Evolutionary conservation across 2,113 vertebrate species (phyloP).

Genomic region (Heloderma charlesbogerti): DNA sequence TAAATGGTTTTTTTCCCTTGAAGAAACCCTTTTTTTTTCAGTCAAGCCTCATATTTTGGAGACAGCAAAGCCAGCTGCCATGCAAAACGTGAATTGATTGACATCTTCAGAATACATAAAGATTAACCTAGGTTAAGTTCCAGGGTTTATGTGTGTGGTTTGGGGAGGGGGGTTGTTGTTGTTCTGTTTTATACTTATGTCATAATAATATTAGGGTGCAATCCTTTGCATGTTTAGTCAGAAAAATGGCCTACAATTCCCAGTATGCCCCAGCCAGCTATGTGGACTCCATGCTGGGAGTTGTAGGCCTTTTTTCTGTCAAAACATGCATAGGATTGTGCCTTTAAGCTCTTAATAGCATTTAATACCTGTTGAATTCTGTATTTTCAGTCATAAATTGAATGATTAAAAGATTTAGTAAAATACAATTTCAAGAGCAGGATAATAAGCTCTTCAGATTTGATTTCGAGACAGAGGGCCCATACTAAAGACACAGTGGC

Average conservation of each 20-base stretch:
- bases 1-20: not conserved
- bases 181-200: not conserved
- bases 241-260: not conserved
- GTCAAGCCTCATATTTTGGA: not conserved
- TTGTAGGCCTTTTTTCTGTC: no score
- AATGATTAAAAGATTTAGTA: not conserved
- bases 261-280: not conserved
- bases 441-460: not conserved
- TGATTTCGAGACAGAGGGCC: not conserved
- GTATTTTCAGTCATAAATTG: not conserved
- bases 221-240: no score
- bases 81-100: not conserved
- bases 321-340: no score
- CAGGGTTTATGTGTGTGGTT: not conserved
- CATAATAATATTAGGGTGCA: not conserved
- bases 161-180: not conserved
- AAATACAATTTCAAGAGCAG: not conserved
- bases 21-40: not conserved
- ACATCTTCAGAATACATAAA: not conserved
- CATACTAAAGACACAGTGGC: not conserved
- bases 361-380: not conserved
- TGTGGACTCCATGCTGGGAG: not conserved
- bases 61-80: not conserved
- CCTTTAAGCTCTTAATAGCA: not conserved
- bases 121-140: not conserved